phyloP scores from a whole-genome alignment of 2,888 invertebrate species.

The Phyto melanocephala region DNA sequence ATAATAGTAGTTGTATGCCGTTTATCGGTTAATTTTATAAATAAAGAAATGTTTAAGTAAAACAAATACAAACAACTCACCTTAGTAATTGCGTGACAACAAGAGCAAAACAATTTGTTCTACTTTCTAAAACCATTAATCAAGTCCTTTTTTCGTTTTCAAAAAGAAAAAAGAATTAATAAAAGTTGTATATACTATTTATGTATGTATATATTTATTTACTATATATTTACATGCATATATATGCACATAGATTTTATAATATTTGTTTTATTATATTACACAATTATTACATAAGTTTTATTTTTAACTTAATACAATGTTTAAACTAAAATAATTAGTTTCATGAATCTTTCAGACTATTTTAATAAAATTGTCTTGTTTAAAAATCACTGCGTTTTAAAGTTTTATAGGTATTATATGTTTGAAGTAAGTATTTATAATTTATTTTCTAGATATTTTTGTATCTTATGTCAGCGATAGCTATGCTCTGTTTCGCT shows the following conservation, averaged over 20 bases:
- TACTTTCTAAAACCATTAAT: constrained; percentile 42
- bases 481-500: constrained; percentile 30
- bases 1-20: no score
- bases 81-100: constrained; percentile 47
- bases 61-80: background rate
- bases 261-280: no score
- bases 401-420: background rate
- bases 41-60: background rate
- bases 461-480: background rate
- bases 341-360: background rate
- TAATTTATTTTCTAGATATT: constrained; percentile 14
- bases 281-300: constrained; percentile 61
- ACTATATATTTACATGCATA: no score
- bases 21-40: background rate
- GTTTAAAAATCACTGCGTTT: background rate
- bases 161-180: background rate
- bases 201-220: no score
- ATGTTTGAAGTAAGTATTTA: background rate
- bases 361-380: background rate
- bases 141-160: constrained; percentile 1
- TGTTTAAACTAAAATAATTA: background rate
- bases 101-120: constrained; percentile 19
- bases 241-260: no score
- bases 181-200: no score
- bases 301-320: constrained; percentile 18